Evolutionary conservation across 2,888 invertebrate species (phyloP), one percentile per base, ranked within the genome.

Genomic region (Omphaloscelis lunosa): DNA sequence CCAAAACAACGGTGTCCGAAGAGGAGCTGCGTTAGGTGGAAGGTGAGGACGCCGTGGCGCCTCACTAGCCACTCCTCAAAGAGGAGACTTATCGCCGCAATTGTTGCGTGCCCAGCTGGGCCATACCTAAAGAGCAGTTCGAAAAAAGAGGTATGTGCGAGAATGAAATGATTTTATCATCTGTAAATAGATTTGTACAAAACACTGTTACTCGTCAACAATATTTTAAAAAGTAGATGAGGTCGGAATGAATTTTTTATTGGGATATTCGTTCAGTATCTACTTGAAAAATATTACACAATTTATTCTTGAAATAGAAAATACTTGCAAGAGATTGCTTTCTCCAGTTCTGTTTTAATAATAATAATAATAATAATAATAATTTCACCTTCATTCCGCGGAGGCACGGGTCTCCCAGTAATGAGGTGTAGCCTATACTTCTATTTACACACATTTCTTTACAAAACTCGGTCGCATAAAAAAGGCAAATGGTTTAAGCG

Each of bases 371-470:
- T n/a, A n/a, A n/a, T n/a, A n/a, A n/a, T n/a, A n/a, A n/a, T n/a
- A 94, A 95, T 95, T 94, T 93, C 90, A 87, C 90, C 92, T 92
- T 89, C 89, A 89, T 87, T 89, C 88, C 73, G 51, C 69, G 79
- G 79, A 77, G 75, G 82, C 81, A 79, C 83, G 80, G 78, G 78
- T 76, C 83, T 80, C 86, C 84, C 89, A 80, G 90, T 93, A 94
- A 94, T 93, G 92, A 94, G 92, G 89, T 91, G 90, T 92, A 90
- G 89, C 82, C 82, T 82, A n/a, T 82, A 88, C 84, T 87, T 85
- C 89, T 90, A 90, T 92, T 92, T 90, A 90, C 91, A 93, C 91
- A 93, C 92, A 93, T 92, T 88, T 86, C 81, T 87, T 87, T 84
- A 87, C 82, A 86, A 87, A 89, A 82, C 84, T 79, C 74, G 65